phyloP scores from a whole-genome alignment of 2,113 vertebrate genomes.

The Peromyscus maniculatus region DNA sequence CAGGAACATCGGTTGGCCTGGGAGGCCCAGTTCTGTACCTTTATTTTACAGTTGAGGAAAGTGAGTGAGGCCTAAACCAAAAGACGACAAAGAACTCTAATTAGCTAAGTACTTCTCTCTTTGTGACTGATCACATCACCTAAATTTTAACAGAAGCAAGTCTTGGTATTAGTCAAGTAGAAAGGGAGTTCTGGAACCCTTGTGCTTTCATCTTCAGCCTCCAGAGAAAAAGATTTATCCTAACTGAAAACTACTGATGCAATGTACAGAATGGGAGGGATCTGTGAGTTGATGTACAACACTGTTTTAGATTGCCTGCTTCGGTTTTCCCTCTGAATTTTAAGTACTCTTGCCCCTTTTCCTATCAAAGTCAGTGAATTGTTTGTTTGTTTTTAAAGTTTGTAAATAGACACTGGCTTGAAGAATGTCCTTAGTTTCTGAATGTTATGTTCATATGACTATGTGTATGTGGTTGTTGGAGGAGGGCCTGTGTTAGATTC shows the following conservation, averaged over 20 bases:
- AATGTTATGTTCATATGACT: slow-evolving; percentile 69
- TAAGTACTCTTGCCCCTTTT: slow-evolving; percentile 88
- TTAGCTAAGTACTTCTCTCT: slow-evolving; percentile 42
- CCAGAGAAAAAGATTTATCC: slow-evolving; percentile 85
- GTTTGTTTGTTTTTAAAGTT: slow-evolving; percentile 67
- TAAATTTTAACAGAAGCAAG: slow-evolving; percentile 41
- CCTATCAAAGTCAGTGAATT: slow-evolving; percentile 79
- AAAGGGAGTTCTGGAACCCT: slow-evolving; percentile 68
- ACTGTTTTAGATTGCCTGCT: slow-evolving; percentile 88
- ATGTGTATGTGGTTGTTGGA: slow-evolving; percentile 64
- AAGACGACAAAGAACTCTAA: not conserved
- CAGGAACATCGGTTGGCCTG: not conserved
- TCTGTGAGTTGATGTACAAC: not conserved
- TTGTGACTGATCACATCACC: slow-evolving; percentile 1
- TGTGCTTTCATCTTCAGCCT: slow-evolving; percentile 69
- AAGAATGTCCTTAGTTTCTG: slow-evolving; percentile 72
- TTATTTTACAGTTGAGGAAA: slow-evolving; percentile 50
- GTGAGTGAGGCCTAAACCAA: not conserved
- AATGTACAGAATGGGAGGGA: slow-evolving; percentile 73
- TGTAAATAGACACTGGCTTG: slow-evolving; percentile 70
- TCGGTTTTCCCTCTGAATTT: slow-evolving; percentile 87
- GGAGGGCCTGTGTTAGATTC: not conserved
- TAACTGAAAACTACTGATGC: slow-evolving; percentile 92
- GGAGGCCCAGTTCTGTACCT: not conserved
- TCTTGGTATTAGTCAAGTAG: not conserved